Conservation (phyloP, 2,888 invertebrate genomes). For the Limnephilus auricula region DNA sequence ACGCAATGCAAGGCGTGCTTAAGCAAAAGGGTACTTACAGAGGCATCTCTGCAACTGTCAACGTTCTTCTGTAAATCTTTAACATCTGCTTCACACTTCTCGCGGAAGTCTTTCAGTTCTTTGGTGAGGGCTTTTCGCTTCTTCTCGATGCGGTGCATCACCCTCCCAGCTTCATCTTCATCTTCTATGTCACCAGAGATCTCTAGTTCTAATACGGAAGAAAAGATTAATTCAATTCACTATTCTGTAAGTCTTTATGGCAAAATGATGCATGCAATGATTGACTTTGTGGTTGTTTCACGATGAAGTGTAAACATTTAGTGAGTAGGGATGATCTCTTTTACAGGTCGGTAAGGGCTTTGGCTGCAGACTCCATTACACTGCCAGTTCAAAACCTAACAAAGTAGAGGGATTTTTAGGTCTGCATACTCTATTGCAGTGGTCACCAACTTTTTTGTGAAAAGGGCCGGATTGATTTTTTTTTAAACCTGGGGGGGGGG, state of each 20-base stretch:
- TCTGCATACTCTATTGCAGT: too few relatives aligned
- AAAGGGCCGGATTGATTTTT: too few relatives aligned
- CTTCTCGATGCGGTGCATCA: slow-evolving; percentile 49
- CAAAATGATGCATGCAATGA: background rate
- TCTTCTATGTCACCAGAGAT: slow-evolving; percentile 54
- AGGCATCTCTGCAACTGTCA: slow-evolving; percentile 72
- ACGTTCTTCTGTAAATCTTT: slow-evolving; percentile 72
- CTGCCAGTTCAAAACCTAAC: background rate
- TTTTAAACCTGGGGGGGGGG: too few relatives aligned
- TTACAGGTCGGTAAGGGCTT: background rate
- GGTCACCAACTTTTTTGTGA: too few relatives aligned
- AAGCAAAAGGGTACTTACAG: background rate
- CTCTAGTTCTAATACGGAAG: slow-evolving; percentile 52
- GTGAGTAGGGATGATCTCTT: background rate
- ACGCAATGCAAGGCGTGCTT: background rate
- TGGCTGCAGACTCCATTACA: background rate
- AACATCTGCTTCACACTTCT: slow-evolving; percentile 72
- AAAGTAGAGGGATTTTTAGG: background rate
- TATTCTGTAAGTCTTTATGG: background rate
- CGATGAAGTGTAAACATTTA: background rate
- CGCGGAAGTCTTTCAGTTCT: slow-evolving; percentile 71
- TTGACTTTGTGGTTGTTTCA: background rate
- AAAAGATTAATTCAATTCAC: slow-evolving; percentile 37
- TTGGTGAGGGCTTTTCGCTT: slow-evolving; percentile 64
- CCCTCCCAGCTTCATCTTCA: slow-evolving; percentile 50